Conservation (phyloP, 1,140 invertebrate species). For the Lepidotrigona ventralis region DNA sequence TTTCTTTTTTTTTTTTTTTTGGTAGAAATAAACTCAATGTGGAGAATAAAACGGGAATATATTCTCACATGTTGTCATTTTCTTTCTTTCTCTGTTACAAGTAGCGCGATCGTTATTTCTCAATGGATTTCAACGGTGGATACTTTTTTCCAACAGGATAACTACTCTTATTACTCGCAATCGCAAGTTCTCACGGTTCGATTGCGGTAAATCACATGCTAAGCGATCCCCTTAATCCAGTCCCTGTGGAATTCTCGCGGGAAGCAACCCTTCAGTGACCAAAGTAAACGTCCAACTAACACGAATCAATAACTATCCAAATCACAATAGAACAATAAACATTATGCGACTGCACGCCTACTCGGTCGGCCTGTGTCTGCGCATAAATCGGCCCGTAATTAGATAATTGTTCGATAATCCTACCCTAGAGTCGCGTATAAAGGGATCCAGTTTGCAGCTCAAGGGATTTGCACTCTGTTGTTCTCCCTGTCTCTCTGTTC, state of each 20-base stretch:
- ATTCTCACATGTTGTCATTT: background rate
- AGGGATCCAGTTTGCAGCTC: constrained; percentile 10
- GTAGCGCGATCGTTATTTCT: background rate
- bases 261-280: constrained; percentile 25
- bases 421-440: constrained; percentile 1
- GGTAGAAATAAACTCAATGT: background rate
- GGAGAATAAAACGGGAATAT: no score
- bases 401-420: constrained; percentile 40
- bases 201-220: background rate
- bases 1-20: background rate
- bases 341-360: constrained; percentile 38
- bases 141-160: background rate
- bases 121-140: background rate
- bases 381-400: constrained; percentile 40
- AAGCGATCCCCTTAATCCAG: constrained; percentile 21
- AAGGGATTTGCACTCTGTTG: background rate
- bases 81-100: no score
- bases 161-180: constrained; percentile 8
- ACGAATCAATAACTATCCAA: constrained; percentile 34
- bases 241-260: background rate
- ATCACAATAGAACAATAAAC: constrained; percentile 44
- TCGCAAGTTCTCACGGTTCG: constrained; percentile 22
- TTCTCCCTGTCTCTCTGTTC: background rate
- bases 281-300: constrained; percentile 20
- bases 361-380: constrained; percentile 18